Percentiles rank a stretch among this genome's conserved stretches.
phyloP scores from a whole-genome alignment of 2,888 invertebrate genomes.

The Drosophila atripex region DNA sequence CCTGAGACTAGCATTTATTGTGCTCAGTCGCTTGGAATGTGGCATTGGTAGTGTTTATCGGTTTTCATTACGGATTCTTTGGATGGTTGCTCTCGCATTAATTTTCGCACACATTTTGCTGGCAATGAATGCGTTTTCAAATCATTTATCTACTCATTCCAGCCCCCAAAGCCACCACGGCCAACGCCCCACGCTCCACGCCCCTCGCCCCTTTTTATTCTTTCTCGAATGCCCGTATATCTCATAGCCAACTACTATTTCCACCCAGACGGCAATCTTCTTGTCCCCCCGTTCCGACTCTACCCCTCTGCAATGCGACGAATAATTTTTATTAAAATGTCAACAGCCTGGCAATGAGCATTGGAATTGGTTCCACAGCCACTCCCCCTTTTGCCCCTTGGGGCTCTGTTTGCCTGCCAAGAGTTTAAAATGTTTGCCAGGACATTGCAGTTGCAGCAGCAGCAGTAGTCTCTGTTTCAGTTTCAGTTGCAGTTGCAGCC shows the following conservation, averaged over 20 bases:
- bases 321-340: slow-evolving; percentile 79
- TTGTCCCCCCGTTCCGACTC: slow-evolving; percentile 14
- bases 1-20: slow-evolving; percentile 6
- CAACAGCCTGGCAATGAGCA: slow-evolving; percentile 77
- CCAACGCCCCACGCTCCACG: background rate
- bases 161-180: background rate
- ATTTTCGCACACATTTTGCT: slow-evolving; percentile 36
- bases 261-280: slow-evolving; percentile 13
- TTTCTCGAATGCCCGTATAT: slow-evolving; percentile 4
- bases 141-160: slow-evolving; percentile 30
- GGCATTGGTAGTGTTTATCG: slow-evolving; percentile 18
- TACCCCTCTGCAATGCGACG: slow-evolving; percentile 70
- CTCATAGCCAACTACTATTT: background rate
- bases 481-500: slow-evolving; percentile 1
- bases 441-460: slow-evolving; percentile 51
- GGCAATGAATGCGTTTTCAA: slow-evolving; percentile 37
- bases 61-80: slow-evolving; percentile 35
- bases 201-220: background rate
- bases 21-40: slow-evolving; percentile 11
- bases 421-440: slow-evolving; percentile 69
- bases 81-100: slow-evolving; percentile 31
- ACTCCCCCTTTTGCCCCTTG: background rate
- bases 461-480: background rate
- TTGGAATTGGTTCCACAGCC: slow-evolving; percentile 41
- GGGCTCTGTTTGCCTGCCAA: slow-evolving; percentile 62